Conservation (phyloP, 2,888 invertebrate genomes). For the Panorpa germanica region DNA sequence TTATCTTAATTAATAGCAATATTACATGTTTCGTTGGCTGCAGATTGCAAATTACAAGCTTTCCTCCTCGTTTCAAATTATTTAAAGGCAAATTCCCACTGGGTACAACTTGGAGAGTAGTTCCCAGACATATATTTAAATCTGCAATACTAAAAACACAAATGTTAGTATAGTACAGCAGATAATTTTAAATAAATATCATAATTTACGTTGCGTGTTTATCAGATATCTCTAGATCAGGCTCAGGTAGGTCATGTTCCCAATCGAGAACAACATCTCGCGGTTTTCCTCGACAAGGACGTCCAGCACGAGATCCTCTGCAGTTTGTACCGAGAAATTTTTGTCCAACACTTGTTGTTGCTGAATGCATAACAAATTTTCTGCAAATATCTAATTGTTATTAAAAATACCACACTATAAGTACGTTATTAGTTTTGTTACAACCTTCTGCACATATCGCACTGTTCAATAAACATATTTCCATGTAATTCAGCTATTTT, state of each 20-base stretch:
- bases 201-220: conserved; percentile 47
- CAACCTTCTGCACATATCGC: conserved; percentile 64
- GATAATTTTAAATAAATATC: too few species aligned
- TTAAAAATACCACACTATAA: conserved; percentile 3
- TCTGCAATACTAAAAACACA: conserved; percentile 61
- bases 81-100: conserved; percentile 85
- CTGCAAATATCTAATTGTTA: conserved; percentile 24
- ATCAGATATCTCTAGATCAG: conserved; percentile 66
- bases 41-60: conserved; percentile 83
- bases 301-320: conserved; percentile 36
- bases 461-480: conserved; percentile 93
- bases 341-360: conserved; percentile 68
- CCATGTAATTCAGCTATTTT: conserved; percentile 88
- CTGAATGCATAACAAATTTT: conserved; percentile 57
- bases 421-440: background rate
- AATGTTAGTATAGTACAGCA: too few species aligned
- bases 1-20: conserved; percentile 12
- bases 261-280: conserved; percentile 91
- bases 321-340: conserved; percentile 51
- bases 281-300: conserved; percentile 75
- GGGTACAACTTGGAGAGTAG: conserved; percentile 94
- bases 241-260: conserved; percentile 85
- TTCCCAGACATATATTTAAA: conserved; percentile 84
- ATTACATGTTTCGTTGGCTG: conserved; percentile 95
- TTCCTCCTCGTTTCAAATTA: conserved; percentile 69